Base-by-base conservation (phyloP, 2,113 vertebrate genomes). In the Arothron firmamentum region DNA sequence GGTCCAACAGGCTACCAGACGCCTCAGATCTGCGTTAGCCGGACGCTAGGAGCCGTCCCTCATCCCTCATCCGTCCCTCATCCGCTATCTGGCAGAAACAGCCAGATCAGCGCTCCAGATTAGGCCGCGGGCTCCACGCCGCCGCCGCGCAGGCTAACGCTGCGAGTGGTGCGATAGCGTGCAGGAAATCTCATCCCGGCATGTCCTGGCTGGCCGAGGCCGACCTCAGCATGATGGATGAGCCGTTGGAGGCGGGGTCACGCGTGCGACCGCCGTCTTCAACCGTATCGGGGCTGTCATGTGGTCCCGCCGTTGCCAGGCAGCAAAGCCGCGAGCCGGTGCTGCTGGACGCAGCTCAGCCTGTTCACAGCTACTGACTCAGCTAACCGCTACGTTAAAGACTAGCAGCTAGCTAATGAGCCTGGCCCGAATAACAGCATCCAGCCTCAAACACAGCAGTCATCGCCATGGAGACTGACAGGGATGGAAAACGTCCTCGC, bases 161-260 rank as follows among this genome's bases (percentile, higher is more conserved):
- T 7, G 25, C 25, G 6, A 28, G 25, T 5, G 69, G 60, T 74
- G 72, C 62, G 67, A 79, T 67, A 70, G 62, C 57, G 57, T 70
- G 68, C 61, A 76, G 79, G 74, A 69, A 85, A 85, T 82, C 78
- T 80, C 67, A 81, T 81, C 57, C 67, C 58, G 53, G 60, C 61
- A 73, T 80, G 69, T 82, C 71, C 73, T 58, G 57, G 48, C 56
- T 65, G 69, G 65, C 78, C 72, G 19, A 15, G 72, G 45, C 71
- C 76, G 69, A 64, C 78, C 78, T 72, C 53, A 16, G 72, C 80
- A 85, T 84, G 72, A 84, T 80, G 78, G 78, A 87, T 81, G 77
- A 82, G 76, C 61, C 66, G 75, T 52, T 67, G 56, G 49, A 70
- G 69, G 25, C 17, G 59, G 72, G 72, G 78, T 79, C 74, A 43